Base-by-base conservation (phyloP, 2,797 vertebrate species). In the Acrossocheilus wenchowensis region DNA sequence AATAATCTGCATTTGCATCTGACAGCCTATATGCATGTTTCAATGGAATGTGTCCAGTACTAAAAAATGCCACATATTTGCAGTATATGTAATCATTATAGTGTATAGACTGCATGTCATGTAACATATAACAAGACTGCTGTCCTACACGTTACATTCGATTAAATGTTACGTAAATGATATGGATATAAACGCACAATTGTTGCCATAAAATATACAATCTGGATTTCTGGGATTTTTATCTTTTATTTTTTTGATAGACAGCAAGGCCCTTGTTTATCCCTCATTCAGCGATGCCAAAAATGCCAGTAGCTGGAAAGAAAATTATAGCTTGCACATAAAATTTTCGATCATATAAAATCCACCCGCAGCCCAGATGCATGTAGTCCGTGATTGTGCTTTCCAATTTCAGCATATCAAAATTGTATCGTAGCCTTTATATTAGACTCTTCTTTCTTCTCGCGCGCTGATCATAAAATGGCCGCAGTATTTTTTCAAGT, bases 391-490 rank as follows among this genome's bases (percentile, higher is more conserved):
- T 43, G 48, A 78, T 54, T 43, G 50, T 54, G n/a, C 68, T 64
- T 19, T 36, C 50, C 26, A 17, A 39, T 23, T 48, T 72, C n/a
- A 54, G 43, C 36, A 41, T 78, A 50, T 14, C 57, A 75, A 12
- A 80, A n/a, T 10, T 75, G 36, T 36, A n/a, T 73, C 30, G 69
- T 78, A 82, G 84, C 78, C 57, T 88, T 52, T 50, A 81, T 48
- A 73, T 82, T 41, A 34, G 11, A n/a, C 75, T 79, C 45, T 81
- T 81, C 23, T 88, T 72, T 66, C 52, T 39, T 52, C 75, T 79
- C 30, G 36, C 45, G 45, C 71, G 54, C 78, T 72, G 85, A 77
- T 81, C 82, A 85, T 90, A 90, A 90, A 89, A 89, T 90, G 90
- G 88, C 88, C 80, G 88, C 90, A 87, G 85, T 89, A 48, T 87